Conservation (phyloP, 2,113 vertebrate species). For the Clarias magur region DNA sequence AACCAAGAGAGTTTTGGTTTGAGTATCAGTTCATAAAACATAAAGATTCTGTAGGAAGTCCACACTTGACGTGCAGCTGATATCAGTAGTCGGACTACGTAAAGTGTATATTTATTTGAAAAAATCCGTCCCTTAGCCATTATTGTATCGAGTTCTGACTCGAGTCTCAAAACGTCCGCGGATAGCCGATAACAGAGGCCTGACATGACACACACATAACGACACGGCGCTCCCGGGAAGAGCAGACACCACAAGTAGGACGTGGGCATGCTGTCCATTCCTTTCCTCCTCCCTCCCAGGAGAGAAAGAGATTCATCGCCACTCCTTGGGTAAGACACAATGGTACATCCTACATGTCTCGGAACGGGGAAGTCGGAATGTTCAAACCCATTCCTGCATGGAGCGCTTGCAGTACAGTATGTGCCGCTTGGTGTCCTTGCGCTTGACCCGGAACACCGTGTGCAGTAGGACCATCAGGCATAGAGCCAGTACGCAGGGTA, state of each 20-base stretch:
- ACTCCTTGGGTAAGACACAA: slow-evolving; percentile 2
- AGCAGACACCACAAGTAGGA: slow-evolving; percentile 29
- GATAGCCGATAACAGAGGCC: slow-evolving; percentile 18
- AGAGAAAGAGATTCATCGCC: slow-evolving; percentile 24
- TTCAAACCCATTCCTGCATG: slow-evolving; percentile 98
- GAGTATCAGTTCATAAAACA: slow-evolving; percentile 67
- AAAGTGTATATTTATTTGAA: slow-evolving; percentile 21
- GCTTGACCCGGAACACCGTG: slow-evolving; percentile 98
- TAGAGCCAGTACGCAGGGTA: slow-evolving; percentile 95
- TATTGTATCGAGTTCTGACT: slow-evolving; percentile 4
- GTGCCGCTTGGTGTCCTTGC: slow-evolving; percentile 98
- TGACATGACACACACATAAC: slow-evolving; percentile 45
- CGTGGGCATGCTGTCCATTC: slow-evolving; percentile 32
- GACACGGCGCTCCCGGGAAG: slow-evolving; percentile 24
- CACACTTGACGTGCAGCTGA: slow-evolving; percentile 39
- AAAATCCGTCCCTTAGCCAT: slow-evolving; percentile 20
- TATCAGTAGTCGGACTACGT: slow-evolving; percentile 36
- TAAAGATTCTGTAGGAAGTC: slow-evolving; percentile 66
- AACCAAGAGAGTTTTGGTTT: slow-evolving; percentile 86
- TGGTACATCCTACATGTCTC: slow-evolving; percentile 11
- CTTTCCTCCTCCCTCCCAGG: slow-evolving; percentile 3
- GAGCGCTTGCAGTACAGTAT: slow-evolving; percentile 99
- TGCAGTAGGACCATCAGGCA: slow-evolving; percentile 98
- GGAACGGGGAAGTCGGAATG: neutral
- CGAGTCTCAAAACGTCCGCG: slow-evolving; percentile 2